phyloP scores from a whole-genome alignment of 2,113 vertebrate genomes.

The Sarotherodon lohbergeri region DNA sequence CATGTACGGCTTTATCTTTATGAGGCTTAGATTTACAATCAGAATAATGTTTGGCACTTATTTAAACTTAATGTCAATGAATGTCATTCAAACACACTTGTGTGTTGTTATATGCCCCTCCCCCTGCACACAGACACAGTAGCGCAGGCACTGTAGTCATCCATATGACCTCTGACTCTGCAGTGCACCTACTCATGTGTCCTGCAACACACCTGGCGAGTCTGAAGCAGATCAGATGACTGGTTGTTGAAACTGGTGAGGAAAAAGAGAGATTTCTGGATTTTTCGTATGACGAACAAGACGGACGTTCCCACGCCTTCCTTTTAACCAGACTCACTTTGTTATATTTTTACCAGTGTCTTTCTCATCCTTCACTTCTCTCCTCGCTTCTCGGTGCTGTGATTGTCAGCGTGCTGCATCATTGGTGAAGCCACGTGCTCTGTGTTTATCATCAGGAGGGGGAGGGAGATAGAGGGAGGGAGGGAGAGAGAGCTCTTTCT shows the following conservation, averaged over 20 bases:
- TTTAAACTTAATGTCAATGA: not conserved
- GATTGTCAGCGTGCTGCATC: slow-evolving; percentile 59
- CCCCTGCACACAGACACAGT: not conserved
- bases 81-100: fast-evolving
- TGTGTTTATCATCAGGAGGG: slow-evolving; percentile 73
- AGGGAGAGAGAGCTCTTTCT: not conserved
- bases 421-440: slow-evolving; percentile 69
- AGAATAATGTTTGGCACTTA: not conserved
- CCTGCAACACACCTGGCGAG: not conserved
- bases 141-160: not conserved
- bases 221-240: not conserved
- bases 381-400: not conserved
- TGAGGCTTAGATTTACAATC: not conserved
- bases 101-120: not conserved
- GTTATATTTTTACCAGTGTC: not conserved
- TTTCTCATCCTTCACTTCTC: not conserved
- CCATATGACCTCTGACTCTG: not conserved
- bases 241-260: not conserved
- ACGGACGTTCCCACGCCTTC: not conserved
- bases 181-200: not conserved
- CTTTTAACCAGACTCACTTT: not conserved
- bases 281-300: not conserved
- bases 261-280: not conserved
- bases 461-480: slow-evolving; percentile 19
- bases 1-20: not conserved